Evolutionary conservation across 1,140 invertebrate species (phyloP).

Genomic region (Nymphalis io): DNA sequence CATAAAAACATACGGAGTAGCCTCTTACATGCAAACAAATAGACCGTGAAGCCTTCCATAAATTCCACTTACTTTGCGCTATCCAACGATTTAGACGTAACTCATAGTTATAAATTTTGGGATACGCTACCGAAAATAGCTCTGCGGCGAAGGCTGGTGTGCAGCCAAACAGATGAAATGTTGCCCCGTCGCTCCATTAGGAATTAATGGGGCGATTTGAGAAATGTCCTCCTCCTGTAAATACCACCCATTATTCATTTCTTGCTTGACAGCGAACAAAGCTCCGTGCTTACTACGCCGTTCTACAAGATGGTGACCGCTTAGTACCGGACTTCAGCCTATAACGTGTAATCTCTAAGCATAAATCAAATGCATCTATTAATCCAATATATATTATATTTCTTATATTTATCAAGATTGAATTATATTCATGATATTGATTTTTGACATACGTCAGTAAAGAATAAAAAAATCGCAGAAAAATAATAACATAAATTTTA

Average conservation of each 20-base stretch:
- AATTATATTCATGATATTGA: no score
- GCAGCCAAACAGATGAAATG: conserved; percentile 76
- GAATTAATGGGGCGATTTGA: conserved; percentile 77
- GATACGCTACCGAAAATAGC: conserved; percentile 73
- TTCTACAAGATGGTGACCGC: conserved; percentile 26
- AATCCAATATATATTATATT: background rate
- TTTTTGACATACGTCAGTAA: no score
- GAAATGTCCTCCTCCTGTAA: conserved; percentile 76
- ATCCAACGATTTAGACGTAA: conserved; percentile 73
- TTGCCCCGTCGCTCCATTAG: conserved; percentile 70
- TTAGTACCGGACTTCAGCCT: conserved; percentile 20
- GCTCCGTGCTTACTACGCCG: conserved; percentile 24
- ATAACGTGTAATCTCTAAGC: conserved; percentile 4
- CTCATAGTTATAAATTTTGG: conserved; percentile 73
- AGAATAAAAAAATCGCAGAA: no score
- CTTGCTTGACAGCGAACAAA: conserved; percentile 52
- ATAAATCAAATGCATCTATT: background rate
- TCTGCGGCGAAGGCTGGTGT: conserved; percentile 69
- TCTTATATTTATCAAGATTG: no score
- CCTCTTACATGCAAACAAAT: conserved; percentile 48
- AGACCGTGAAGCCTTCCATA: conserved; percentile 60
- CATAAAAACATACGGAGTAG: conserved; percentile 40
- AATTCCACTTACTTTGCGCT: conserved; percentile 68
- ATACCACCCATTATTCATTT: conserved; percentile 68
- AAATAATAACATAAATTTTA: no score